Evolutionary conservation across 1,140 invertebrate genomes (phyloP).

Genomic region (Drosophila tropicalis): DNA sequence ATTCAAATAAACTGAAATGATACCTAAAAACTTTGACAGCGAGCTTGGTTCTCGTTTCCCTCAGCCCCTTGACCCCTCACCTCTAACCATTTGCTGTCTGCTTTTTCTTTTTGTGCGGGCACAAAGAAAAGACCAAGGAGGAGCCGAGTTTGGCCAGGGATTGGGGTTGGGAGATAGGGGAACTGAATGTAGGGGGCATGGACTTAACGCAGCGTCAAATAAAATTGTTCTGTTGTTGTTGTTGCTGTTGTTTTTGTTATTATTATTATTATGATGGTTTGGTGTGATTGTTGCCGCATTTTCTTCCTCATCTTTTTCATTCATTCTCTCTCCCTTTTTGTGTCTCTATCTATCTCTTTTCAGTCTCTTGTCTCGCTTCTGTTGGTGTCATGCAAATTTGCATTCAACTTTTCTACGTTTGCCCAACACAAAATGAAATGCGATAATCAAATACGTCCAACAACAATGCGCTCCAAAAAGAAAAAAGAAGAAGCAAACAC

Average conservation of each 20-base stretch:
- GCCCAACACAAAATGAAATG: constrained; percentile 78
- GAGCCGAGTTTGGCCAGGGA: constrained; percentile 13
- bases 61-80: neutral
- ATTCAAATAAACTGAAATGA: constrained; percentile 82
- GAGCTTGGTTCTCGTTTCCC: constrained; percentile 8
- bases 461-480: constrained; percentile 70
- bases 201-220: constrained; percentile 65
- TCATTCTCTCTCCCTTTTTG: neutral
- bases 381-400: constrained; percentile 77
- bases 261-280: constrained; percentile 64
- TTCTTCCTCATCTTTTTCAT: neutral
- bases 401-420: constrained; percentile 78
- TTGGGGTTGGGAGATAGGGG: neutral
- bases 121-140: constrained; percentile 36
- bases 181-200: constrained; percentile 8
- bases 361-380: constrained; percentile 24
- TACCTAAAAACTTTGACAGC: constrained; percentile 81
- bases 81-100: neutral
- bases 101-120: constrained; percentile 3
- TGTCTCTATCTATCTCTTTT: constrained; percentile 8
- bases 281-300: constrained; percentile 70
- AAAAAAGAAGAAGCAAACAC: constrained; percentile 18
- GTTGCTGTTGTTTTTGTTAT: constrained; percentile 63
- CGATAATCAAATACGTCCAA: constrained; percentile 78
- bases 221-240: constrained; percentile 54